Conservation (phyloP, 2,888 invertebrate species). For the Himalopsyche japonica region DNA sequence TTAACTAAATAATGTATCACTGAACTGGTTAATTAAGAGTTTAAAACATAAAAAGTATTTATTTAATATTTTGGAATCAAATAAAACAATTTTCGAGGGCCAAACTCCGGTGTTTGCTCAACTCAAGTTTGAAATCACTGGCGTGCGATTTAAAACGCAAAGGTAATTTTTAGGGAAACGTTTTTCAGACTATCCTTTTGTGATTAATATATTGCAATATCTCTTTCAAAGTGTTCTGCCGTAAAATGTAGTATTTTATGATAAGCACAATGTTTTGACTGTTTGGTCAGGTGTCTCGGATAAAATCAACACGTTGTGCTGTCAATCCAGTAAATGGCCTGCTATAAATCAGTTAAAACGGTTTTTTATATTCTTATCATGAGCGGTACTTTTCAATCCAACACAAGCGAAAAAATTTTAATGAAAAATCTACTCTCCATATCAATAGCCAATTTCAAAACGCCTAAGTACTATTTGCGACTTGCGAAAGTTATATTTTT, state of each 20-base stretch:
- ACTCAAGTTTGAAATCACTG: background rate
- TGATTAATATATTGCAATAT: background rate
- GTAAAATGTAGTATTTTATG: background rate
- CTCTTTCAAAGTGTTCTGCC: background rate
- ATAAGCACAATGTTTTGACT: background rate
- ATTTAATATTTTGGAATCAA: no score
- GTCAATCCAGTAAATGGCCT: background rate
- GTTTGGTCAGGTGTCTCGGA: background rate
- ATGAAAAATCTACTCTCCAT: no score
- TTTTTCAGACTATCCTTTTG: background rate
- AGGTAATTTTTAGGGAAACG: background rate
- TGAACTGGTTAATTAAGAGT: no score
- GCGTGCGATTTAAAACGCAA: background rate
- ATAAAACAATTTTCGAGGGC: no score
- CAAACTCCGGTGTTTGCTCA: no score
- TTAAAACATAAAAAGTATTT: no score
- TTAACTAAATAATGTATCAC: no score
- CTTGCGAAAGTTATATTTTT: no score
- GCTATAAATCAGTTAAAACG: background rate
- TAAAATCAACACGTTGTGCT: background rate
- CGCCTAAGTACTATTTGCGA: no score
- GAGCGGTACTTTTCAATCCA: no score
- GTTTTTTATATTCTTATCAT: background rate
- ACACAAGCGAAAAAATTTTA: no score
- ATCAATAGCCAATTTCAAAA: no score